Evolutionary conservation across 2,797 vertebrate species (phyloP).

Genomic region (Lepus townsendii): DNA sequence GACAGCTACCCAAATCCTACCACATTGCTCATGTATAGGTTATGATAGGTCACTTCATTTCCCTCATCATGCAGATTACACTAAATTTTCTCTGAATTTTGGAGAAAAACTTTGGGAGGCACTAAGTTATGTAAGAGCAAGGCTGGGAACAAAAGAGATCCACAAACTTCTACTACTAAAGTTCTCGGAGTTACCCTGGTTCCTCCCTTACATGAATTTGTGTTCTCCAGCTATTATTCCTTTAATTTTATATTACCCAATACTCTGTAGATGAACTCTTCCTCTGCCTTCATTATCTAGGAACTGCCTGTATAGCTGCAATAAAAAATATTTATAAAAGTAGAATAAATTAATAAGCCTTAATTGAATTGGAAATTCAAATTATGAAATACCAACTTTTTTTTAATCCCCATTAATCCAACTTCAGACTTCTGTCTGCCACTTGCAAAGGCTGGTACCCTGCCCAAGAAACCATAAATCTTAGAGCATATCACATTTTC

Average conservation of each 20-base stretch:
- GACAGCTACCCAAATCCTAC: not conserved
- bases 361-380: constrained; percentile 1
- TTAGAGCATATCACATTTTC: not conserved
- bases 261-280: not conserved
- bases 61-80: not conserved
- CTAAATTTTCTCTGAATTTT: not conserved
- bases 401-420: not conserved
- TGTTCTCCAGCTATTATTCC: not conserved
- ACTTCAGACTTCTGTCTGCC: constrained; percentile 4
- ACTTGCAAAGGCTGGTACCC: not conserved
- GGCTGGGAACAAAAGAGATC: not conserved
- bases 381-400: not conserved
- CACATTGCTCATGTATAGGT: not conserved
- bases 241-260: not conserved
- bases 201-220: not conserved
- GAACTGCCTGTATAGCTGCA: not conserved
- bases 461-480: not conserved
- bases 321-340: constrained; percentile 40
- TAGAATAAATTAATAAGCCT: not conserved
- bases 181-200: not conserved
- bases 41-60: not conserved
- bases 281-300: not conserved
- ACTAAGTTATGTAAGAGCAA: not conserved
- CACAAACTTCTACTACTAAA: not conserved
- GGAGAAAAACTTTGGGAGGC: not conserved